phyloP scores from a whole-genome alignment of 2,888 invertebrate genomes.

The Drosophila formosana region DNA sequence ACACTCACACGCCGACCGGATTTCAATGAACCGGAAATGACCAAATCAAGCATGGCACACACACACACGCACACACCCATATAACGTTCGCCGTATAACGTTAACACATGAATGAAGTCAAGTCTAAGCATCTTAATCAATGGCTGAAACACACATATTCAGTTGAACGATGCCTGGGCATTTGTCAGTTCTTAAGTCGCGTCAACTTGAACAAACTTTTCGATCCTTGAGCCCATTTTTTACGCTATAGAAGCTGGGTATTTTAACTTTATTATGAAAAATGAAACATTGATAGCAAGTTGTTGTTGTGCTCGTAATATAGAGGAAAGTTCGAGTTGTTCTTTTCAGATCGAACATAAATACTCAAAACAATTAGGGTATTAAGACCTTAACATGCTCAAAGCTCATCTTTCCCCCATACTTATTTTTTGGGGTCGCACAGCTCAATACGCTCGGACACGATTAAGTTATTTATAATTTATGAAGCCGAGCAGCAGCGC shows the following conservation, averaged over 20 bases:
- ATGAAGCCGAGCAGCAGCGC: conserved; percentile 43
- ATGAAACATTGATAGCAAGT: background rate
- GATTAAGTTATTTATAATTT: conserved; percentile 78
- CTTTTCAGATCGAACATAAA: background rate
- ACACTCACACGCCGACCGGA: conserved; percentile 43
- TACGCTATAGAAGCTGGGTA: background rate
- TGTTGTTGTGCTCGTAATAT: background rate
- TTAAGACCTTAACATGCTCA: background rate
- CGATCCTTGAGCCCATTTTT: conserved; percentile 42
- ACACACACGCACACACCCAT: conserved; percentile 27
- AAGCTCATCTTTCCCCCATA: background rate
- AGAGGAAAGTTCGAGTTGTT: background rate
- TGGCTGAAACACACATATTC: conserved; percentile 28
- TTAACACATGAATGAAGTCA: conserved; percentile 78
- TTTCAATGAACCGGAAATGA: conserved; percentile 78
- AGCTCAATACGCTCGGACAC: conserved; percentile 77
- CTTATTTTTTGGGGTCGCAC: conserved; percentile 31
- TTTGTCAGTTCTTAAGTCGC: conserved; percentile 66
- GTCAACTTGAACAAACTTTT: conserved; percentile 53
- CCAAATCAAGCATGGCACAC: conserved; percentile 67
- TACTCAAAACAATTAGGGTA: conserved; percentile 5
- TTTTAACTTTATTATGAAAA: background rate
- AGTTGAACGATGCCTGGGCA: conserved; percentile 50
- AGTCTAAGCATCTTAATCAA: conserved; percentile 74
- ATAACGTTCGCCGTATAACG: conserved; percentile 38